Percentiles rank a stretch among this genome's conserved stretches.
These are phyloP conservation scores for Campylomormyrus tamandua DNA, from an alignment of 2,113 vertebrate genomes.

Conservation along the genomic window DNA sequence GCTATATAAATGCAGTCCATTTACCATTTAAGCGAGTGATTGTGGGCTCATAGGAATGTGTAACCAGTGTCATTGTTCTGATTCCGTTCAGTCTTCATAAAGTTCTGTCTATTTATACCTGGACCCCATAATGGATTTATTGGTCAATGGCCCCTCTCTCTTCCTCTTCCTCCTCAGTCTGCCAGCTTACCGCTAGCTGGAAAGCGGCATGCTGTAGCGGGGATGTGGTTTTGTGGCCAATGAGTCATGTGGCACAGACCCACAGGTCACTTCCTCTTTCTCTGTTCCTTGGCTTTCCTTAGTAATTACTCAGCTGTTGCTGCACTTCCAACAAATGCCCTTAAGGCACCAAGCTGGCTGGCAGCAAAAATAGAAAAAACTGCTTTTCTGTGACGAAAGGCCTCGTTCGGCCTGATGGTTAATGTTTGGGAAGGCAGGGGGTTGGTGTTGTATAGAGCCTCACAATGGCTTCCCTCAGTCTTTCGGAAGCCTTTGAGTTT, in stretches of 20 bases:
- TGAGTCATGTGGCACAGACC: neutral
- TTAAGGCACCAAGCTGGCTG: neutral
- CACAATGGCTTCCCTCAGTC: neutral
- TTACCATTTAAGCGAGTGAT: neutral
- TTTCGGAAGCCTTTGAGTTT: neutral
- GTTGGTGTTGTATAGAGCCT: neutral
- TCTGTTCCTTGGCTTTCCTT: neutral
- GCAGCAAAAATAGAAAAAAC: neutral
- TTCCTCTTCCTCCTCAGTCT: neutral
- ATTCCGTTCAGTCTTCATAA: conserved; percentile 29
- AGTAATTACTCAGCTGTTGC: neutral
- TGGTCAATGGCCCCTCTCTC: neutral
- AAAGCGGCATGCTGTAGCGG: neutral
- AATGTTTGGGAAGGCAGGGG: neutral
- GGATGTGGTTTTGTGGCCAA: neutral
- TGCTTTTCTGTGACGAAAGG: neutral
- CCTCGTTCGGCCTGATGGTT: neutral
- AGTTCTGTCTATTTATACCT: conserved; percentile 23
- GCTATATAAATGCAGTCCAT: no score
- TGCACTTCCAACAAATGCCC: neutral
- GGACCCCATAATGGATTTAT: conserved; percentile 34
- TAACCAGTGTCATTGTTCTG: conserved; percentile 10
- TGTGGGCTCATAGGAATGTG: neutral
- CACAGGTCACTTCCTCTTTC: neutral
- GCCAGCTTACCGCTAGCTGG: neutral